Conservation (phyloP, 2,888 invertebrate species). For the Plebejus melissa region DNA sequence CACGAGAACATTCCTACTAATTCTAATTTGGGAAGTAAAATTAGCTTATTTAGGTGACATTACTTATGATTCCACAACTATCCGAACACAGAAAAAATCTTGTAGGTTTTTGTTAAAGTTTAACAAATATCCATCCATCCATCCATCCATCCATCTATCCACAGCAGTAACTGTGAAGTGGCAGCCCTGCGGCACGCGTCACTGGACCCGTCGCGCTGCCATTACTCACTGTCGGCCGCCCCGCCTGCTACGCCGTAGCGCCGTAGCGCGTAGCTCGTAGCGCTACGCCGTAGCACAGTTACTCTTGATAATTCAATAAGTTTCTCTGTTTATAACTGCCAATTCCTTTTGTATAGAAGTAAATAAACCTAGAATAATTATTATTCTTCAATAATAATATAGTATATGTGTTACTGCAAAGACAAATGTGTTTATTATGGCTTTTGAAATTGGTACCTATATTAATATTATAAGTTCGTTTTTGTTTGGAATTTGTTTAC, state of each 20-base stretch:
- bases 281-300: not conserved
- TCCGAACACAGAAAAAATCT: not conserved
- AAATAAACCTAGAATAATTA: too few species aligned
- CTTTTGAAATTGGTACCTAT: too few species aligned
- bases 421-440: too few species aligned
- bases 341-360: too few species aligned
- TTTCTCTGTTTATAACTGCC: not conserved
- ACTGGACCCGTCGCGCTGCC: conserved; percentile 75
- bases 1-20: too few species aligned
- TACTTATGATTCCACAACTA: not conserved
- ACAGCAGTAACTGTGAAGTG: conserved; percentile 32
- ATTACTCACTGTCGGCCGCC: conserved; percentile 77
- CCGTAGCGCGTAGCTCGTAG: conserved; percentile 40
- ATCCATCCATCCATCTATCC: not conserved
- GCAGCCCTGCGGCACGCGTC: conserved; percentile 74
- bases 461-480: too few species aligned
- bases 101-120: not conserved
- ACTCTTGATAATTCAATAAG: conserved; percentile 21
- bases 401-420: too few species aligned
- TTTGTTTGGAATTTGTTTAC: too few species aligned
- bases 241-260: conserved; percentile 50
- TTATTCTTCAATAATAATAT: too few species aligned
- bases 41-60: too few species aligned
- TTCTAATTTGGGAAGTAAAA: too few species aligned
- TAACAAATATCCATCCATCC: not conserved